phyloP scores from a whole-genome alignment of 92 coral and sea anemone genomes.

The Plumapathes pennacea region DNA sequence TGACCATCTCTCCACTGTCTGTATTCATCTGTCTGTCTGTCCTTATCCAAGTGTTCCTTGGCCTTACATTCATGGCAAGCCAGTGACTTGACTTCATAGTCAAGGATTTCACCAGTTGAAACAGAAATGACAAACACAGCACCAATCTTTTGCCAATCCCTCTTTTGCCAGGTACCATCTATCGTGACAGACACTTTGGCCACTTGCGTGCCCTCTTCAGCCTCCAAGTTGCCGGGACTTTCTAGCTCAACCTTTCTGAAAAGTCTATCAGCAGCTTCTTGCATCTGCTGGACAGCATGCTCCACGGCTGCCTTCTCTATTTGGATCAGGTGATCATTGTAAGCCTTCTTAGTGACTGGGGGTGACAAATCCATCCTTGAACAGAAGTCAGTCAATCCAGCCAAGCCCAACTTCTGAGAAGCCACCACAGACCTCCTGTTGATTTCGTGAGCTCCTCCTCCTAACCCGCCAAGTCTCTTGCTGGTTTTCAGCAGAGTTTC shows the following conservation, averaged over 20 bases:
- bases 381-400: conserved; percentile 48
- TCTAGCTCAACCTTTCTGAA: conserved; percentile 6
- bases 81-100: conserved; percentile 59
- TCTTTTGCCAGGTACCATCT: conserved; percentile 68
- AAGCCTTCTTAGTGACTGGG: conserved; percentile 53
- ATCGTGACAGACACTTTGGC: conserved; percentile 36
- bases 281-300: conserved; percentile 46
- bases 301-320: conserved; percentile 43
- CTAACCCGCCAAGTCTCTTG: conserved; percentile 32
- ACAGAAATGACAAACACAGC: conserved; percentile 60
- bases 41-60: conserved; percentile 27
- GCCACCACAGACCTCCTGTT: conserved; percentile 58
- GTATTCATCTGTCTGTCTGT: conserved; percentile 21
- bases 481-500: conserved; percentile 41
- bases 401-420: conserved; percentile 30
- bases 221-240: conserved; percentile 13
- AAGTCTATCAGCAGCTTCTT: conserved; percentile 54
- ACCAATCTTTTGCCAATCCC: conserved; percentile 59
- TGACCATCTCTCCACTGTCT: conserved; percentile 36
- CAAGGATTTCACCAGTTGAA: conserved; percentile 56
- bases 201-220: conserved; percentile 2
- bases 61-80: conserved; percentile 57
- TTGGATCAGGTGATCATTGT: conserved; percentile 52
- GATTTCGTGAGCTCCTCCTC: conserved; percentile 60
- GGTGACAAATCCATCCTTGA: conserved; percentile 65